A percentile compares a stretch with the other conserved stretches of the same genome.
These are phyloP conservation scores for Trachymyrmex cornetzi DNA, from an alignment of 1,140 invertebrate species.

Conservation along the genomic window DNA sequence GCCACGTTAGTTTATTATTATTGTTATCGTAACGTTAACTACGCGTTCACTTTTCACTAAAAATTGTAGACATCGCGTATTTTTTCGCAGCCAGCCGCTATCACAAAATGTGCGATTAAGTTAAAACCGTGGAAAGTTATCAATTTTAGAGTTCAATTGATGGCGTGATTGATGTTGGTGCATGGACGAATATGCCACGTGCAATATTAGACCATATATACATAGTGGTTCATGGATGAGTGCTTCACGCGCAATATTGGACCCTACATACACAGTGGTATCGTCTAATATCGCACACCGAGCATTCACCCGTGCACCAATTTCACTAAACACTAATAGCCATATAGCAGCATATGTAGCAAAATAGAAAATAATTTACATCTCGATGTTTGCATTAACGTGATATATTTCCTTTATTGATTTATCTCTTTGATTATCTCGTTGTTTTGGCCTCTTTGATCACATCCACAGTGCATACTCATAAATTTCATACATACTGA, in stretches of 20 bases:
- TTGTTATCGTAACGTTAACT: neutral
- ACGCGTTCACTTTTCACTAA: neutral
- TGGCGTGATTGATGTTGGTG: slow-evolving; percentile 60
- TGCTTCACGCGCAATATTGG: slow-evolving; percentile 60
- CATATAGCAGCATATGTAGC: neutral
- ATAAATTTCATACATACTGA: neutral
- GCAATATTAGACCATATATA: slow-evolving; percentile 57
- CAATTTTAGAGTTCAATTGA: slow-evolving; percentile 56
- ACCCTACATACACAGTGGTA: slow-evolving; percentile 24
- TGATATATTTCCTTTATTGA: slow-evolving; percentile 8
- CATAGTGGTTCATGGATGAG: slow-evolving; percentile 51
- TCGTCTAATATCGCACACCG: slow-evolving; percentile 48
- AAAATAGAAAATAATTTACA: slow-evolving; percentile 42
- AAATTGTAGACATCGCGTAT: neutral
- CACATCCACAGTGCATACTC: neutral
- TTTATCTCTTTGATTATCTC: slow-evolving; percentile 4
- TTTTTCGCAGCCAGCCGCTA: neutral
- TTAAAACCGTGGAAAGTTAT: slow-evolving; percentile 44
- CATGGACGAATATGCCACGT: slow-evolving; percentile 47
- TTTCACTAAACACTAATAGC: slow-evolving; percentile 51
- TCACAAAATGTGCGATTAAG: slow-evolving; percentile 18
- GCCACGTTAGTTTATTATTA: neutral
- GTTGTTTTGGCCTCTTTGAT: slow-evolving; percentile 9
- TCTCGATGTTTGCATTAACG: neutral
- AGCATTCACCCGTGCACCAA: slow-evolving; percentile 43